Percentiles rank a stretch among this genome's conserved stretches.
Conservation (phyloP, 2,113 vertebrate genomes). For the Rafetus swinhoei region DNA sequence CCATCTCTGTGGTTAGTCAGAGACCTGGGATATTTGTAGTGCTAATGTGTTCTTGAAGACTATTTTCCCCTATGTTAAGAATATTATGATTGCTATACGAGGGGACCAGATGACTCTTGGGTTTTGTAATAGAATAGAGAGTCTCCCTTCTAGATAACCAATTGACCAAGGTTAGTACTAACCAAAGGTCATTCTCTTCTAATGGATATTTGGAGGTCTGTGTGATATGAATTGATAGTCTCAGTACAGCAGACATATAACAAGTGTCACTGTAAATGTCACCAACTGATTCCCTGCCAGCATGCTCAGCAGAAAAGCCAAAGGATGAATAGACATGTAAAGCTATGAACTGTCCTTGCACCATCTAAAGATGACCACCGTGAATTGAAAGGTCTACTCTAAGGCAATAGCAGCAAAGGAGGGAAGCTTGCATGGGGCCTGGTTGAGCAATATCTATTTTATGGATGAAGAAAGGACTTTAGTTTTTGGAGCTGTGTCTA, state of each 20-base stretch:
- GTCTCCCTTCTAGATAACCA: neutral
- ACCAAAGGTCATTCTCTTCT: neutral
- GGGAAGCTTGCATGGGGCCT: rapidly evolving
- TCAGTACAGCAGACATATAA: neutral
- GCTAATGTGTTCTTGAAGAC: neutral
- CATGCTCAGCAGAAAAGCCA: neutral
- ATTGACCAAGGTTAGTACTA: neutral
- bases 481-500: neutral
- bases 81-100: neutral
- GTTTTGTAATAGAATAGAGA: neutral
- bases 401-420: neutral
- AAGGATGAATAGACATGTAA: neutral
- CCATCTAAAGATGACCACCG: neutral
- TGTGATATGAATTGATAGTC: rapidly evolving
- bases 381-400: neutral
- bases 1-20: neutral
- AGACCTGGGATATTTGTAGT: neutral
- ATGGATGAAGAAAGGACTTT: neutral
- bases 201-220: neutral
- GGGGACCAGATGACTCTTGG: neutral
- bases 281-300: neutral
- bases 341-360: neutral
- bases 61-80: neutral
- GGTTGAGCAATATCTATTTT: neutral
- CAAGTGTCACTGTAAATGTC: neutral